phyloP scores from a whole-genome alignment of 2,797 vertebrate species.

The Danio albolineatus region DNA sequence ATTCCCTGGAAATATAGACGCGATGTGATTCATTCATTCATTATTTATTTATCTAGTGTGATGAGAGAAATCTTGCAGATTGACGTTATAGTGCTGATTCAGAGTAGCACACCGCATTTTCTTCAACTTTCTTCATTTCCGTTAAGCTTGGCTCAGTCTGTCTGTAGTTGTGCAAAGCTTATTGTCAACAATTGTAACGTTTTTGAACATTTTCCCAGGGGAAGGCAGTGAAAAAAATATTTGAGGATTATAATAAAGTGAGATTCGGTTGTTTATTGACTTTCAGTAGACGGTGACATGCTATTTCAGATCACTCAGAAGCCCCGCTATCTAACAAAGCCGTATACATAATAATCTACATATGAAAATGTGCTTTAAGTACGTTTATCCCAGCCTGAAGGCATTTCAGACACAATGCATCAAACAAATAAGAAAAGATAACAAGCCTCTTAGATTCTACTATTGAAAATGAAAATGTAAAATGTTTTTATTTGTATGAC shows the following conservation, averaged over 20 bases:
- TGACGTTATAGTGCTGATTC: slow-evolving; percentile 22
- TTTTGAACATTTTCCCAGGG: slow-evolving; percentile 26
- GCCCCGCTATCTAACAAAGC: slow-evolving; percentile 62
- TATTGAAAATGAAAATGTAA: slow-evolving; percentile 64
- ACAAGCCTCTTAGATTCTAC: slow-evolving; percentile 61
- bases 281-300: slow-evolving; percentile 52
- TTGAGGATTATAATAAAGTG: slow-evolving; percentile 41
- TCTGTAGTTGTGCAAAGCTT: slow-evolving; percentile 30
- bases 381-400: slow-evolving; percentile 63
- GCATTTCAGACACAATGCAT: slow-evolving; percentile 66
- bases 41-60: slow-evolving; percentile 7
- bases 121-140: slow-evolving; percentile 29
- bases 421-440: slow-evolving; percentile 68
- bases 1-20: slow-evolving; percentile 49
- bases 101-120: slow-evolving; percentile 8
- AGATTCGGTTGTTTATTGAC: slow-evolving; percentile 52
- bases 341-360: slow-evolving; percentile 60
- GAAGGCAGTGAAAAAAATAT: slow-evolving; percentile 27
- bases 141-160: slow-evolving; percentile 14
- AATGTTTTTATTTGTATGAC: slow-evolving; percentile 63
- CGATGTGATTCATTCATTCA: slow-evolving; percentile 45
- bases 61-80: neutral
- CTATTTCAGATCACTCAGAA: slow-evolving; percentile 49
- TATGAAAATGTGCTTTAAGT: slow-evolving; percentile 64
- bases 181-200: neutral